Conservation (phyloP, 2,113 vertebrate species). For the Progne subis region DNA sequence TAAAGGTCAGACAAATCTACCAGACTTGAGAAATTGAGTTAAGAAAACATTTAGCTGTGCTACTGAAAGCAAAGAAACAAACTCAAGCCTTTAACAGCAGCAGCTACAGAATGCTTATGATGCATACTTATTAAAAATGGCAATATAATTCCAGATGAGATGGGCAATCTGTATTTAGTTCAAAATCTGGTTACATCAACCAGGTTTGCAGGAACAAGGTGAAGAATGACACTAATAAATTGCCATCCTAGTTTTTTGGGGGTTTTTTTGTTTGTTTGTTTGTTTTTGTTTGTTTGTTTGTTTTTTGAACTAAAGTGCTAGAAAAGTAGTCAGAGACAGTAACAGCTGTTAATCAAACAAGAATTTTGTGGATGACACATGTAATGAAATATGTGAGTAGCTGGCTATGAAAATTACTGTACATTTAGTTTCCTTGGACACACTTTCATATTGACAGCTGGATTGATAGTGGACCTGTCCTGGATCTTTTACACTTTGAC, state of each 20-base stretch:
- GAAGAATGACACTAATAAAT: neutral
- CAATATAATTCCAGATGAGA: neutral
- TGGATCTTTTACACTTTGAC: neutral
- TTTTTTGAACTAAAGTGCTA: neutral
- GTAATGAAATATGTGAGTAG: neutral
- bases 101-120: neutral
- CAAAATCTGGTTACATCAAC: neutral
- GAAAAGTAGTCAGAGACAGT: neutral
- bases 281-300: no score
- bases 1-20: slow-evolving; percentile 38
- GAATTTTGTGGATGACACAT: neutral
- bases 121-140: neutral
- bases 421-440: neutral
- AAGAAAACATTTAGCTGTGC: slow-evolving; percentile 29
- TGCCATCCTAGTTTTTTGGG: neutral
- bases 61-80: slow-evolving; percentile 40
- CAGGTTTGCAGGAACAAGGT: neutral
- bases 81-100: neutral
- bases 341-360: neutral
- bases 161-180: neutral
- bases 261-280: neutral
- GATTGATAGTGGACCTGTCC: neutral
- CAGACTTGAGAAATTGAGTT: slow-evolving; percentile 41
- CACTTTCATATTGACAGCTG: neutral
- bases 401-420: neutral